Evolutionary conservation across 92 coral and sea anemone genomes (phyloP), one percentile per base, ranked within the genome.

Genomic region (Chrysogorgia sp.): DNA sequence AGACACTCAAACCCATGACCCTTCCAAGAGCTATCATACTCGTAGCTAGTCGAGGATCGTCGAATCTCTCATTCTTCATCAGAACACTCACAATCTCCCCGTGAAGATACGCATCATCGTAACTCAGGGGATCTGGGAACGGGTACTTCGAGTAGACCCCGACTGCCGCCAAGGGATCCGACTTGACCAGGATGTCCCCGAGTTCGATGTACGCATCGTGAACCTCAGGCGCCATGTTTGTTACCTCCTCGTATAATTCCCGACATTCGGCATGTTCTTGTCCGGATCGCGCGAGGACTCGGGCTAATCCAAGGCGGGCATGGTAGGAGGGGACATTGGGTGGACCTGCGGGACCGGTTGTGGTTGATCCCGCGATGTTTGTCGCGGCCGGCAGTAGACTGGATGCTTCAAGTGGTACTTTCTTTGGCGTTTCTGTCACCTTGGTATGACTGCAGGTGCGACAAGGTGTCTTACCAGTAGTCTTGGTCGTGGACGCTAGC

Each of bases 151-250:
- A 31, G 26, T 55, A 77, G 25, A 66, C 74, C 60, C 92, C 98
- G 10, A 94, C 98, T 2, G 98, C 97, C 48, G 86, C 88, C 92
- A 92, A 80, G 9, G 98, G 97, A 65, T 94, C 92, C 32, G 89
- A 58, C 74, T 92, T 92, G 69, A 94, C 76, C 72, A 92, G 67
- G 24, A 90, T 80, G 55, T 94, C 98, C 3, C 97, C 98, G 26
- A 94, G 83, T 59, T 94, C 98, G 67, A 94, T 94, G 90, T 94
- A 94, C 6, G 98, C 98, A 63, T 94, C 98, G 47, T 94, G 97
- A 22, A 92, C 83, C 14, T 86, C 86, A 7, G 98, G 98, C 26
- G 92, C 98, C 96, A 94, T 89, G 63, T 88, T 64, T 58, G 92
- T 83, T 40, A 89, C 97, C 24, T 89, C 90, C 80, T 91, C 92